phyloP scores from a whole-genome alignment of 1,140 invertebrate genomes.

The Tetramorium simillimum region DNA sequence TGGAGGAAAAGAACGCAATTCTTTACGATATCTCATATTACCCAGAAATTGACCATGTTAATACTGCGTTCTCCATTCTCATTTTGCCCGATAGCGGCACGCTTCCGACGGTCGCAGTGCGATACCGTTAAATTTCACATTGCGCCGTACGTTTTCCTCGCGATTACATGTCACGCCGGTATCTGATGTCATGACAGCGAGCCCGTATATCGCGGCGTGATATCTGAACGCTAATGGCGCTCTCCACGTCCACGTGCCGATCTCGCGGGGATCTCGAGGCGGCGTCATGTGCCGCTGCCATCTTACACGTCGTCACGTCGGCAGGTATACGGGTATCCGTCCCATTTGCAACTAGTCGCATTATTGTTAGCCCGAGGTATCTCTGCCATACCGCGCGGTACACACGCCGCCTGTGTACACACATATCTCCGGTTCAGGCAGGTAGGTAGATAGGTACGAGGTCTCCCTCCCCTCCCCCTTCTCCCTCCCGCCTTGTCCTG shows the following conservation, averaged over 20 bases:
- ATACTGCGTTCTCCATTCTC: not conserved
- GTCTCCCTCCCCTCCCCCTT: not conserved
- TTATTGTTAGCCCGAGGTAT: constrained; percentile 76
- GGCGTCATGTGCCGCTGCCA: constrained; percentile 39
- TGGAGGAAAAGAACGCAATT: not conserved
- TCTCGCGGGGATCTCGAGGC: constrained; percentile 45
- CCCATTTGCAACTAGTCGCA: constrained; percentile 76
- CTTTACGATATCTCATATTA: not conserved
- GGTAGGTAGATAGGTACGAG: constrained; percentile 61
- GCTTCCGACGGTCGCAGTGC: not conserved
- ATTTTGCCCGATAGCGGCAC: not conserved
- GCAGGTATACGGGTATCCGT: constrained; percentile 74
- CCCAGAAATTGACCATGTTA: not conserved
- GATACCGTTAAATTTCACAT: constrained; percentile 2
- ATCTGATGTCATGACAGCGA: constrained; percentile 4
- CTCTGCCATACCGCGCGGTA: constrained; percentile 72
- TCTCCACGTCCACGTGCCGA: constrained; percentile 35
- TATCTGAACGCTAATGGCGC: constrained; percentile 43
- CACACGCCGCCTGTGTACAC: constrained; percentile 69
- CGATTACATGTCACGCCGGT: not conserved
- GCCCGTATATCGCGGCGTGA: constrained; percentile 7
- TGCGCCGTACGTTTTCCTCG: not conserved
- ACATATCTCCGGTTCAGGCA: constrained; percentile 71
- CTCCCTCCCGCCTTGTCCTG: constrained; percentile 49
- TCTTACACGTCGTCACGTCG: constrained; percentile 72